These are phyloP conservation scores for Protobothrops mucrosquamatus DNA, from an alignment of 2,113 vertebrate species.

Conservation along the genomic window DNA sequence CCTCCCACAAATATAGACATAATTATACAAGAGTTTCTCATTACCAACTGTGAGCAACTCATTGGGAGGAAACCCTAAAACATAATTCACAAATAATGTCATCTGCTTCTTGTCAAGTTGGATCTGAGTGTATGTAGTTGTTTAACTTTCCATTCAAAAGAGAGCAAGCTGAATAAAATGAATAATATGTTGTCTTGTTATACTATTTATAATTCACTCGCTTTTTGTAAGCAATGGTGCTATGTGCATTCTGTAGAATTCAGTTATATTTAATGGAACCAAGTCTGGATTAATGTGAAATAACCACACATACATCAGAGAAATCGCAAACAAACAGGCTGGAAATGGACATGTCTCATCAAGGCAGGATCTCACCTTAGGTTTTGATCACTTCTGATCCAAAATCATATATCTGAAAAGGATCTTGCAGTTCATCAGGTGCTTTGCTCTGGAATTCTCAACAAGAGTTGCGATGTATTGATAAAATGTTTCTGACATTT, in stretches of 20 bases:
- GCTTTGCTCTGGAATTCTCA: background rate
- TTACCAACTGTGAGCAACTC: background rate
- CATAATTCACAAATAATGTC: background rate
- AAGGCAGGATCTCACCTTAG: background rate
- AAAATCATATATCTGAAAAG: background rate
- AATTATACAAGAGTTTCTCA: constrained; percentile 3
- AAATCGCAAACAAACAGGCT: background rate
- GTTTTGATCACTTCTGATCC: background rate
- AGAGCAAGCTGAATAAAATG: background rate
- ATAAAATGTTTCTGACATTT: background rate
- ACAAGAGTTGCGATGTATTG: background rate
- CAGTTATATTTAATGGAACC: background rate
- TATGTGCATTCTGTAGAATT: background rate
- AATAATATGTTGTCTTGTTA: background rate
- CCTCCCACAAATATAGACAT: background rate
- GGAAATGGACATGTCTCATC: background rate
- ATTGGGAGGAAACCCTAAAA: background rate
- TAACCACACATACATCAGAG: background rate
- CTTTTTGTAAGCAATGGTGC: background rate
- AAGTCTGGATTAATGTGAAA: background rate
- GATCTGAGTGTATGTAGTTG: background rate
- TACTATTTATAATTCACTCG: background rate
- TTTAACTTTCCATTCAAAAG: background rate
- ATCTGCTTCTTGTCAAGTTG: constrained; percentile 2
- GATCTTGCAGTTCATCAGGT: background rate